Evolutionary conservation across 2,888 invertebrate genomes (phyloP), one percentile per base, ranked within the genome.

Genomic region (Drosophila infuscata): DNA sequence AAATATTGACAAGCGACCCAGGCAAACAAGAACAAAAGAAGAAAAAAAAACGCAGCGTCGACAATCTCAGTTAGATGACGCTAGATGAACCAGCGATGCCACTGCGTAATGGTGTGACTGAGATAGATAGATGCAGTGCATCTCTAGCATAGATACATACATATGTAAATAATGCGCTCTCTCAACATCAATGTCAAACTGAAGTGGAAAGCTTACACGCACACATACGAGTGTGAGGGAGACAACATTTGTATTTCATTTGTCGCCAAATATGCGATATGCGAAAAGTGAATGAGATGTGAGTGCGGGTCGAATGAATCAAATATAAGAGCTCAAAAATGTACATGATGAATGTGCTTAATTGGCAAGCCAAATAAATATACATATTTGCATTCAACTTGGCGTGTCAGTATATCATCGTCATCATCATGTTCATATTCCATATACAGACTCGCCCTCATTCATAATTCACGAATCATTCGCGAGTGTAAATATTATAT

Each of bases 1-100:
- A 82, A 82, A 88, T 72, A 88, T 88, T 85, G 85, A 85, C 85
- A 85, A 53, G 41, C 46, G 64, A 60, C 62, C 51, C 57, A 61
- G 69, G 54, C 51, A 62, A 70, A 49, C 53, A 66, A 12, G 52
- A 75, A 63, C 49, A 60, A 51, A 29, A 25, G 68, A 58, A 9
- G 20, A 57, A 56, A 33, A 43, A 53, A 32, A 29, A 56, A 61
- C n/a, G 29, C 36, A 66, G 41, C 43, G 33, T 58, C 56, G 58
- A 61, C 56, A 81, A 72, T 52, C 48, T 68, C 77, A 81, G 81
- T 76, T 76, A 63, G 79, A 32, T 29, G 38, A 46, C 32, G 43
- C 17, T n/a, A 30, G 38, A 29, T 8, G 30, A 57, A 59, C 43
- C 73, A 32, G 25, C 57, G n/a, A 1, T 30, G 17, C 5, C 51